phyloP scores from a whole-genome alignment of 1,140 invertebrate genomes.

The Drosophila gunungcola region DNA sequence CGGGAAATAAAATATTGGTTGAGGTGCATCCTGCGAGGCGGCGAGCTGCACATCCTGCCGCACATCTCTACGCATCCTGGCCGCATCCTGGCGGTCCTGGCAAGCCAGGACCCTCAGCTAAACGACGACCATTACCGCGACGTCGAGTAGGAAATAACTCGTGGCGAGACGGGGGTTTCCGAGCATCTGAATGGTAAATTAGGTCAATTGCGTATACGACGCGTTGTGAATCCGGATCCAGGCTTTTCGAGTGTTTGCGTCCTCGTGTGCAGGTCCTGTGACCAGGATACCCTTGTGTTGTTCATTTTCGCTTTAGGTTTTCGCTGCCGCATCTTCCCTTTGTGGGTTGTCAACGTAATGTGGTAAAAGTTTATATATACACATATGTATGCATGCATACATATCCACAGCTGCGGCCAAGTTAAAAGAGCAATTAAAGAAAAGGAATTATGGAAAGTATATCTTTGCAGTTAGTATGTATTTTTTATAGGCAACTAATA shows the following conservation, averaged over 20 bases:
- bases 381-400: not conserved
- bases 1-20: slow-evolving; percentile 46
- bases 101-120: slow-evolving; percentile 47
- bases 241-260: slow-evolving; percentile 15
- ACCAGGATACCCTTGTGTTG: slow-evolving; percentile 50
- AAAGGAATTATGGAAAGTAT: not conserved
- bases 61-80: slow-evolving; percentile 33
- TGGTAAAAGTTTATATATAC: slow-evolving; percentile 12
- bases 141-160: slow-evolving; percentile 31
- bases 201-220: slow-evolving; percentile 66
- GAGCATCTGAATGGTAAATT: slow-evolving; percentile 36
- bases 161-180: not conserved
- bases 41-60: slow-evolving; percentile 51
- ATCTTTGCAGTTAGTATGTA: too few relatives aligned
- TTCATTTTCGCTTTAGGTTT: slow-evolving; percentile 38
- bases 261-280: slow-evolving; percentile 23
- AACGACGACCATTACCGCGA: slow-evolving; percentile 59
- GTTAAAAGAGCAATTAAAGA: not conserved
- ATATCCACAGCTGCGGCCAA: slow-evolving; percentile 1
- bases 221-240: slow-evolving; percentile 55
- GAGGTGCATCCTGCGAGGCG: slow-evolving; percentile 47
- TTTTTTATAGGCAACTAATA: too few relatives aligned
- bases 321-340: slow-evolving; percentile 8
- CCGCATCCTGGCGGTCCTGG: slow-evolving; percentile 31
- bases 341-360: slow-evolving; percentile 43